A percentile compares a stretch with the other conserved stretches of the same genome.
These are phyloP conservation scores for Oasisia sp. DNA, from an alignment of 2,888 invertebrate genomes.

Conservation along the genomic window DNA sequence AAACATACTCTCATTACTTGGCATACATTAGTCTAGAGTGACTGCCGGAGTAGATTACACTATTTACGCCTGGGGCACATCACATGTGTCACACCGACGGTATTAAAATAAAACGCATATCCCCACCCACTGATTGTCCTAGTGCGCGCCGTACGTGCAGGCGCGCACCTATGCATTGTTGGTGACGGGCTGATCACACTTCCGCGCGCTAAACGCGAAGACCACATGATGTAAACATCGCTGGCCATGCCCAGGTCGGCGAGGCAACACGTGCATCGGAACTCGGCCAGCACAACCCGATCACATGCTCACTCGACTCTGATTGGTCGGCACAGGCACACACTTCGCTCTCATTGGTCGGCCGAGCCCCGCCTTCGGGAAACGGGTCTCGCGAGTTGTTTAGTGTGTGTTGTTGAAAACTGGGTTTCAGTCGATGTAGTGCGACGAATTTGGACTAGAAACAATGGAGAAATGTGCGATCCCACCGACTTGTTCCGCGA, in stretches of 20 bases:
- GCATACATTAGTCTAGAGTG: neutral
- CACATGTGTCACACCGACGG: neutral
- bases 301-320: neutral
- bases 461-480: neutral
- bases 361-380: neutral
- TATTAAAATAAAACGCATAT: neutral
- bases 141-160: neutral
- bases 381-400: slow-evolving; percentile 6
- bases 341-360: slow-evolving; percentile 9
- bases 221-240: neutral
- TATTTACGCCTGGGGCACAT: neutral
- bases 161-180: neutral
- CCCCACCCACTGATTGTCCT: neutral
- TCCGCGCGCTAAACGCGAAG: slow-evolving; percentile 1
- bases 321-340: neutral
- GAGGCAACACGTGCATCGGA: neutral
- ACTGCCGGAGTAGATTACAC: neutral
- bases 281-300: slow-evolving; percentile 1
- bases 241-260: slow-evolving; percentile 17
- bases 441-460: slow-evolving; percentile 14
- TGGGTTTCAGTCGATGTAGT: neutral
- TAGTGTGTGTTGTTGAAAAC: slow-evolving; percentile 4
- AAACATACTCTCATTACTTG: neutral
- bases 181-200: neutral
- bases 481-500: neutral